These are phyloP conservation scores for Pica pica DNA, from an alignment of 2,113 vertebrate genomes.

Conservation along the genomic window DNA sequence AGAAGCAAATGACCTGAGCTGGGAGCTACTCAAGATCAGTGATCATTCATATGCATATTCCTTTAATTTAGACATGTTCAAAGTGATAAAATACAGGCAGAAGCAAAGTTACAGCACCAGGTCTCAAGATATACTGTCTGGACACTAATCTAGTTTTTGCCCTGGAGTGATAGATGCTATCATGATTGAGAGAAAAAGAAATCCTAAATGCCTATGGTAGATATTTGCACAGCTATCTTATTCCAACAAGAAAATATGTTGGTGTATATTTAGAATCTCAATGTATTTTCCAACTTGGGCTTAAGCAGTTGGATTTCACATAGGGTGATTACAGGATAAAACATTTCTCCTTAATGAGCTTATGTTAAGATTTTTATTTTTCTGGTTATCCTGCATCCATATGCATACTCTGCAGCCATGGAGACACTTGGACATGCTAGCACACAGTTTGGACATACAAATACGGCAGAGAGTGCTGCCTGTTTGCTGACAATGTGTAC, in stretches of 20 bases:
- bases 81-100: neutral
- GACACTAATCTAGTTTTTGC: neutral
- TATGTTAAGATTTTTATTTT: neutral
- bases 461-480: neutral
- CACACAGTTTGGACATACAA: neutral
- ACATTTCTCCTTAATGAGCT: neutral
- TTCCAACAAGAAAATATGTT: neutral
- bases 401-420: neutral
- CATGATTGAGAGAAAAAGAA: neutral
- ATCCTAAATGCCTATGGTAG: neutral
- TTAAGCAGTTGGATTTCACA: neutral
- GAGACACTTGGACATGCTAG: neutral
- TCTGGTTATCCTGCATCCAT: neutral
- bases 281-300: neutral
- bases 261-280: neutral
- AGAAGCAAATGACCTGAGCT: neutral
- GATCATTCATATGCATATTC: neutral
- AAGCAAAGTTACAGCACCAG: neutral
- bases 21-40: neutral
- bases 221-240: neutral
- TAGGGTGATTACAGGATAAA: neutral
- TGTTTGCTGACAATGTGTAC: neutral
- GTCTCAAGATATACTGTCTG: neutral
- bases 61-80: neutral
- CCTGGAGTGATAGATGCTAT: neutral